A percentile compares a stretch with the other conserved stretches of the same genome.
These are phyloP conservation scores for Drosophila melanica DNA, from an alignment of 1,140 invertebrate species.

Conservation along the genomic window DNA sequence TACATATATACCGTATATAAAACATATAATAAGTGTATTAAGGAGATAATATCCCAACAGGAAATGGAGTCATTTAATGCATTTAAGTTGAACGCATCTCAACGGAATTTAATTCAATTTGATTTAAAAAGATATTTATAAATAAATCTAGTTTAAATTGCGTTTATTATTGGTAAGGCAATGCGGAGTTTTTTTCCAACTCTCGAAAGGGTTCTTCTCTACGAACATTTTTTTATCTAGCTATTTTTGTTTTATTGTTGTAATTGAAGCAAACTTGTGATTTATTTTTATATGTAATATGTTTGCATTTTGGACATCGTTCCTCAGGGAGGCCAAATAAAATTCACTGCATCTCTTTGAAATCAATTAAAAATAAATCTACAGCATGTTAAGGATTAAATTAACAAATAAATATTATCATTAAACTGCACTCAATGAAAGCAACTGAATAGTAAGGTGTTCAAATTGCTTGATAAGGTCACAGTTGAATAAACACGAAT, in stretches of 20 bases:
- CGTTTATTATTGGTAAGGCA: no score
- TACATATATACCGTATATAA: conserved; percentile 15
- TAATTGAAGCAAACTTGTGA: not conserved
- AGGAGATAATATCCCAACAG: conserved; percentile 6
- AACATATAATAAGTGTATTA: conserved; percentile 18
- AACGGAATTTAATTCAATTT: conserved; percentile 13
- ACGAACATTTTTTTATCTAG: not conserved
- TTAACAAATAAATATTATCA: conserved; percentile 9
- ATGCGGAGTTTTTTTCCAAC: no score
- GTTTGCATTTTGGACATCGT: conserved; percentile 10
- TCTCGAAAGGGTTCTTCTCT: no score
- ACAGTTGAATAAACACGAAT: conserved; percentile 52
- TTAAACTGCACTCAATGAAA: conserved; percentile 34
- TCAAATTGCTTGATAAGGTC: conserved; percentile 43
- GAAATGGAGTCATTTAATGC: conserved; percentile 5
- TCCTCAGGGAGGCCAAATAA: conserved; percentile 39
- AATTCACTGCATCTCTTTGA: conserved; percentile 38
- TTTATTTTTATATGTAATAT: not conserved
- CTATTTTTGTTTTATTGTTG: not conserved
- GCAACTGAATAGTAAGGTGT: conserved; percentile 24
- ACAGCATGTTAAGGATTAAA: conserved; percentile 13
- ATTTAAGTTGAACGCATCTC: conserved; percentile 9
- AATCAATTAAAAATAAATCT: conserved; percentile 29
- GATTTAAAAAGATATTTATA: not conserved
- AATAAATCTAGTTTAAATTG: no score